These are phyloP conservation scores for Orchestia grillus DNA, from an alignment of 1,140 invertebrate genomes.

Conservation along the genomic window DNA sequence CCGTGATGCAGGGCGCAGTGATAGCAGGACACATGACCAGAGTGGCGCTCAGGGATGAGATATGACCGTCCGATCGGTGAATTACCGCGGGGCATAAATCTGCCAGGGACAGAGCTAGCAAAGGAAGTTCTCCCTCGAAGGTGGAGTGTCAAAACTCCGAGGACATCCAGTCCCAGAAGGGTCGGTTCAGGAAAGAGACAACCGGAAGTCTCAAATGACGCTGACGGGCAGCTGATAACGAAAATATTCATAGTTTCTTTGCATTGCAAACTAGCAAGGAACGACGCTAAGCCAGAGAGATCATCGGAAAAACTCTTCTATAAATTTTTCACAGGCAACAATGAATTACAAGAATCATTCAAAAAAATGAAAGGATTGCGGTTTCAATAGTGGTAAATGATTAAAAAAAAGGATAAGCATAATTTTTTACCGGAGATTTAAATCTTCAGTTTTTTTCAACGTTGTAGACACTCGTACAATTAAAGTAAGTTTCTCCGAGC, in stretches of 20 bases:
- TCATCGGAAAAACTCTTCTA: not conserved
- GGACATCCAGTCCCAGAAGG: not conserved
- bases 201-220: not conserved
- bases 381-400: no score
- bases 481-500: no score
- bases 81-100: not conserved
- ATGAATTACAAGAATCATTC: not conserved
- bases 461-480: no score
- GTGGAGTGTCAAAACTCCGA: not conserved
- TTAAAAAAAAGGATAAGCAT: no score
- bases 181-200: not conserved
- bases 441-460: no score
- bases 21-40: not conserved
- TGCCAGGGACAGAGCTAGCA: not conserved
- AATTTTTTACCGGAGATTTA: no score
- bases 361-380: not conserved
- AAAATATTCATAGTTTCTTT: not conserved
- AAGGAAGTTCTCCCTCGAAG: not conserved
- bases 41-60: not conserved
- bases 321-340: not conserved
- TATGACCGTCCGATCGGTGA: not conserved
- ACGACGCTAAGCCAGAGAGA: not conserved
- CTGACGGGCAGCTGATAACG: not conserved
- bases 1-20: not conserved
- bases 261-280: not conserved